Evolutionary conservation across 2,888 invertebrate species (phyloP), one percentile per base, ranked within the genome.

Genomic region (Aphidoletes aphidimyza): DNA sequence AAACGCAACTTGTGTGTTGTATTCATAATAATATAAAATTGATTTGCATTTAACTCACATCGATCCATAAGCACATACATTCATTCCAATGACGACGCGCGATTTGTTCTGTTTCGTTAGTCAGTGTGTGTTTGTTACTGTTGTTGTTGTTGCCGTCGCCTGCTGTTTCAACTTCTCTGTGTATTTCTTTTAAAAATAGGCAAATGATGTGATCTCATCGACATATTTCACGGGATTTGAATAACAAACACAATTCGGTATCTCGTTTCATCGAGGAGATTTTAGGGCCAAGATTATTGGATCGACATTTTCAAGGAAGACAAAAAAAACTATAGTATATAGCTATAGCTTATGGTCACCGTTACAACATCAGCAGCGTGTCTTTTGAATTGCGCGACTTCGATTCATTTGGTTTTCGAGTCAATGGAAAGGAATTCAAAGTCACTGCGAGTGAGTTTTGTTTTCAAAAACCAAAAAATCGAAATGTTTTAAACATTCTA

Each of bases 11-110:
- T n/a, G n/a, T n/a, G n/a, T n/a, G n/a, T n/a, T 69, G 69, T 17
- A 26, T 54, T 2, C 3, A 11, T 22, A 22, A 22, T 54, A 5
- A 14, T 30, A 69, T 30, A 69, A 26, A 69, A 69, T 69, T 34
- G 69, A 69, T 30, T 69, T 69, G 11, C 34, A 69, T 69, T 69
- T 69, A 11, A 34, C 69, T 69, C 14, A 30, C 69, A 69, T 69
- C 69, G 5, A 69, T 69, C 69, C 30, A 69, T 30, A 69, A 69
- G 54, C 22, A n/a, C 22, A 69, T 69, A 42, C 14, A 14, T 42
- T 42, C 14, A 42, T 9, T 9, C 5, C 30, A 69, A 69, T 69
- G 69, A 69, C 17, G 69, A 69, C 69, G 34, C 17, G 26, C 30
- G n/a, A n/a, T 69, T 69, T 69, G 30, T 69, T 69, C 34, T 69